These are phyloP conservation scores for Calliscelio sp. DNA, from an alignment of 2,888 invertebrate genomes.

Conservation along the genomic window DNA sequence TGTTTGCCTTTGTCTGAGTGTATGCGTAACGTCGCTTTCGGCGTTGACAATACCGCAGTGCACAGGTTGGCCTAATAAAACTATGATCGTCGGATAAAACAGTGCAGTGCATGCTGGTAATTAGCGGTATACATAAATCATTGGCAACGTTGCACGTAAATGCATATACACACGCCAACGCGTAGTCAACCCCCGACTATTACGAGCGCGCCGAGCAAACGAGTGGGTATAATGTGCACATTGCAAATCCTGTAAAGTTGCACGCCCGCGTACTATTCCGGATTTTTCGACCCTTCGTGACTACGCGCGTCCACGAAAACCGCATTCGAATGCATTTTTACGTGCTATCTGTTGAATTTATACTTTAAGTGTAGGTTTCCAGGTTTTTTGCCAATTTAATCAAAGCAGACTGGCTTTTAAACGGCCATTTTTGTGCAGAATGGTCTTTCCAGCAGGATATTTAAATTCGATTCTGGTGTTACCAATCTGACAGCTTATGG, in stretches of 20 bases:
- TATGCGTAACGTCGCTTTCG: conserved; percentile 63
- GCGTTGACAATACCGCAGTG: conserved; percentile 82
- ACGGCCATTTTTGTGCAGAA: too few species aligned
- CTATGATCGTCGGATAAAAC: conserved; percentile 85
- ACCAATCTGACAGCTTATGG: too few species aligned
- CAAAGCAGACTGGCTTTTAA: conserved; percentile 12
- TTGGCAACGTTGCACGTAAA: conserved; percentile 82
- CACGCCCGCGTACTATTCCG: conserved; percentile 34
- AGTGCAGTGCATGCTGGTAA: conserved; percentile 83
- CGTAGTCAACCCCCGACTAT: conserved; percentile 66
- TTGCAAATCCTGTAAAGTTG: conserved; percentile 77
- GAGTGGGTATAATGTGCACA: conserved; percentile 77
- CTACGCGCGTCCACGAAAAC: conserved; percentile 56
- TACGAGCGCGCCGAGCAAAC: conserved; percentile 75
- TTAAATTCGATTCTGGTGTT: too few species aligned
- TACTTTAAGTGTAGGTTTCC: conserved; percentile 37
- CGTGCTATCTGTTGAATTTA: conserved; percentile 64
- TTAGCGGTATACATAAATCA: conserved; percentile 86
- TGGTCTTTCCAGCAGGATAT: too few species aligned
- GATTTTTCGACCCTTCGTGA: conserved; percentile 66
- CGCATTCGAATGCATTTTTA: conserved; percentile 56
- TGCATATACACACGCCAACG: conserved; percentile 79
- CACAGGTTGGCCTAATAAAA: conserved; percentile 84
- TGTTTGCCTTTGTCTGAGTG: background rate
- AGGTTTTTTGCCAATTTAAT: conserved; percentile 42